These are phyloP conservation scores for Coregonus suidteri DNA, from an alignment of 2,797 vertebrate species.

Conservation along the genomic window DNA sequence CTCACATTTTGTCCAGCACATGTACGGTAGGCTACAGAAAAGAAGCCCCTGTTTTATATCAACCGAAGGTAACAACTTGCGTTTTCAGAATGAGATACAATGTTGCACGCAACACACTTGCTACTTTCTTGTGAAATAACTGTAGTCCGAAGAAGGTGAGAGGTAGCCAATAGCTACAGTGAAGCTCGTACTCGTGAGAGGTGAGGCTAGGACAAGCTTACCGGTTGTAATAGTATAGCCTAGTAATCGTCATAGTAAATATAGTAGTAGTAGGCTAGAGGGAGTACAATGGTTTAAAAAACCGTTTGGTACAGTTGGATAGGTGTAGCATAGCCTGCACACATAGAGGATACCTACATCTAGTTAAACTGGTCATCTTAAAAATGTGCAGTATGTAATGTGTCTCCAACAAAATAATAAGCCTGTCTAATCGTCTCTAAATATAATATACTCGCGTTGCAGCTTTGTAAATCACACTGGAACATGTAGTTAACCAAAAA, in stretches of 20 bases:
- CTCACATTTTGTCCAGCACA: conserved; percentile 12
- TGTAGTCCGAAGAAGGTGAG: conserved; percentile 30
- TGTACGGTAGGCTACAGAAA: neutral
- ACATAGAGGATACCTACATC: conserved; percentile 24
- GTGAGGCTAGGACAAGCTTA: conserved; percentile 74
- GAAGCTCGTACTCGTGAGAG: conserved; percentile 41
- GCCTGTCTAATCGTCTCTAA: conserved; percentile 62
- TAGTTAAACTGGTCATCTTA: conserved; percentile 56
- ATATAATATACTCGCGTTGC: conserved; percentile 39
- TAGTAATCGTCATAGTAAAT: too few relatives aligned
- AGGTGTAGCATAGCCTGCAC: conserved; percentile 32
- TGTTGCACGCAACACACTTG: conserved; percentile 50
- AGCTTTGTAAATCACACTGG: conserved; percentile 1
- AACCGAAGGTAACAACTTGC: conserved; percentile 18
- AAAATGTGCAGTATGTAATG: conserved; percentile 48
- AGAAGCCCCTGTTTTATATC: conserved; percentile 38
- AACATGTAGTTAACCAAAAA: neutral
- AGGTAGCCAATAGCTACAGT: conserved; percentile 35
- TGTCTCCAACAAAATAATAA: conserved; percentile 72
- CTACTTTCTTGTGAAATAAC: conserved; percentile 54
- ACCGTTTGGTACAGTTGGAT: neutral
- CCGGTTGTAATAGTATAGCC: conserved; percentile 32
- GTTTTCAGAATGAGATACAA: conserved; percentile 24
- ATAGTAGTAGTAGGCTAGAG: neutral
- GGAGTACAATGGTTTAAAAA: conserved; percentile 14